Evolutionary conservation across 2,888 invertebrate species (phyloP).

Genomic region (Celastrina argiolus): DNA sequence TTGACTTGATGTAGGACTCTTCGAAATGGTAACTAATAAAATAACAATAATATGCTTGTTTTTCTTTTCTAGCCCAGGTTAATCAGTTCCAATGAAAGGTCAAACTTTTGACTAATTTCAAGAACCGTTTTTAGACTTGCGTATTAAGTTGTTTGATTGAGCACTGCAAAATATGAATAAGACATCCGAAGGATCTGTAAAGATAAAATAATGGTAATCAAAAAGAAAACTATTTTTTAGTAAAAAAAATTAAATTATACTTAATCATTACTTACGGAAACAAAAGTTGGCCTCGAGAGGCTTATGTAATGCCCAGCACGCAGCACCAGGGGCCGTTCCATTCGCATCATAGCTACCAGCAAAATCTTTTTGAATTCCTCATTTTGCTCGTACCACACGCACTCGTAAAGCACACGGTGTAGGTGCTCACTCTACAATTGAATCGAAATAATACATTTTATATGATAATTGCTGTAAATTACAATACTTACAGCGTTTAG

Average conservation of each 20-base stretch:
- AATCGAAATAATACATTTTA: too few relatives aligned
- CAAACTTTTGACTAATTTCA: too few relatives aligned
- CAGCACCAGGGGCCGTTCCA: conserved; percentile 58
- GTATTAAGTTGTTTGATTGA: conserved; percentile 50
- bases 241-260: too few relatives aligned
- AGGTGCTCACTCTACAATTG: conserved; percentile 57
- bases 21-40: too few relatives aligned
- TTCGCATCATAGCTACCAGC: conserved; percentile 67
- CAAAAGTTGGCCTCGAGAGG: conserved; percentile 70
- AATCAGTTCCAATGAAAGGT: too few relatives aligned
- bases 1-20: not conserved
- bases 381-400: conserved; percentile 74
- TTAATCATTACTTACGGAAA: conserved; percentile 51
- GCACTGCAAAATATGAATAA: conserved; percentile 63
- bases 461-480: too few relatives aligned
- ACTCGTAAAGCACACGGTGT: conserved; percentile 65
- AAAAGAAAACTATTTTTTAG: not conserved
- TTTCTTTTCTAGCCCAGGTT: too few relatives aligned
- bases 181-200: conserved; percentile 65
- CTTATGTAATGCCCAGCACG: conserved; percentile 69
- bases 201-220: conserved; percentile 10
- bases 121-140: too few relatives aligned
- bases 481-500: too few relatives aligned
- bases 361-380: conserved; percentile 60
- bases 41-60: too few relatives aligned